Conservation (phyloP, 2,888 invertebrate species). For the Latrodectus hesperus region DNA sequence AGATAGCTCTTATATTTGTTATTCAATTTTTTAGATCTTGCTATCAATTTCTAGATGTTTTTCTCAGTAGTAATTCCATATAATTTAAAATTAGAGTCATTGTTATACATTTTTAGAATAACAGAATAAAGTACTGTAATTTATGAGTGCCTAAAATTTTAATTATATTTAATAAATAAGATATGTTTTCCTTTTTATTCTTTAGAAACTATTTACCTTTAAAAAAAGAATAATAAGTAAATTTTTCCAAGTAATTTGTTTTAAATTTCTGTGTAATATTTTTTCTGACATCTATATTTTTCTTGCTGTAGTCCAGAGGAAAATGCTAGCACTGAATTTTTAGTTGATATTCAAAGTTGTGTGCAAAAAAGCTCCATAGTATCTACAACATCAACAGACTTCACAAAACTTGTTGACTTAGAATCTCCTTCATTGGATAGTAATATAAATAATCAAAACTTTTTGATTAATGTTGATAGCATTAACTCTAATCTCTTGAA, state of each 20-base stretch:
- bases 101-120: too few relatives aligned
- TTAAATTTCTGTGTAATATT: neutral
- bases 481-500: conserved; percentile 70
- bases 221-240: too few relatives aligned
- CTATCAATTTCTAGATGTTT: too few relatives aligned
- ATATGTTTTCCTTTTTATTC: too few relatives aligned
- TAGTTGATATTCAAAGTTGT: conserved; percentile 46
- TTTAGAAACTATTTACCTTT: too few relatives aligned
- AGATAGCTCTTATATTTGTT: too few relatives aligned
- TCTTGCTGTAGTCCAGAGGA: conserved; percentile 55
- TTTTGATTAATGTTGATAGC: conserved; percentile 69
- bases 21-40: too few relatives aligned
- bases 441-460: conserved; percentile 61
- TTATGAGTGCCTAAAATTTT: too few relatives aligned
- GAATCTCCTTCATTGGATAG: conserved; percentile 37
- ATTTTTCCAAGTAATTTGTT: neutral
- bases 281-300: neutral
- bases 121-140: too few relatives aligned
- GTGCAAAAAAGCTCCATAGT: conserved; percentile 9
- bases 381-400: conserved; percentile 31
- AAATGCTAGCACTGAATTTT: conserved; percentile 31
- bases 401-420: conserved; percentile 69
- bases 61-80: too few relatives aligned
- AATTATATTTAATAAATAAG: too few relatives aligned
- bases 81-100: too few relatives aligned